Conservation (phyloP, 1,140 invertebrate genomes). For the Rhagoletis pomonella region DNA sequence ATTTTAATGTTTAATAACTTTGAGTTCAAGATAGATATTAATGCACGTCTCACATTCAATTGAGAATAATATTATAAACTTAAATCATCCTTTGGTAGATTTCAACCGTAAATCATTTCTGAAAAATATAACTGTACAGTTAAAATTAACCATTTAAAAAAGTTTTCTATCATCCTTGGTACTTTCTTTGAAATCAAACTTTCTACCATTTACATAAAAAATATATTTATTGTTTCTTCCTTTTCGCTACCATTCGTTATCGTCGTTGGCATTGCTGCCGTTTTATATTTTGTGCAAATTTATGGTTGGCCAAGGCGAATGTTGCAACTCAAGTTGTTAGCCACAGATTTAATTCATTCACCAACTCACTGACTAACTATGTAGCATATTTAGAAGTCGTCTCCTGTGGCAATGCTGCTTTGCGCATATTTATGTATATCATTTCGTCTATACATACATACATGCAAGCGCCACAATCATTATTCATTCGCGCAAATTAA, state of each 20-base stretch:
- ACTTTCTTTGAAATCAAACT: no score
- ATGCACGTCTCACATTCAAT: no score
- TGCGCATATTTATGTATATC: background rate
- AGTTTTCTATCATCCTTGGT: no score
- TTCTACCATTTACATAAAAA: no score
- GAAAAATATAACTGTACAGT: no score
- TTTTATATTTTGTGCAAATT: constrained; percentile 2
- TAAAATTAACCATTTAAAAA: no score
- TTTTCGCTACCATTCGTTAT: background rate
- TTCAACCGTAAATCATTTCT: no score
- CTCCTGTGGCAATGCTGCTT: background rate
- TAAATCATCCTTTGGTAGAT: no score
- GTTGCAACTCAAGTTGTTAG: constrained; percentile 10
- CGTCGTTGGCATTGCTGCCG: background rate
- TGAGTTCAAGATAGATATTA: no score
- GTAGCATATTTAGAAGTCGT: background rate
- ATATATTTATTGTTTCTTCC: background rate
- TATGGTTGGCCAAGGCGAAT: constrained; percentile 1
- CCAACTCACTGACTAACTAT: background rate
- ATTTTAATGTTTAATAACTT: no score
- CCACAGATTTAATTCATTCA: constrained; percentile 20
- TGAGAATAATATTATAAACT: no score
- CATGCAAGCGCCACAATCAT: background rate
- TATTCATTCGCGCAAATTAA: constrained; percentile 24
- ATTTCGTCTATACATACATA: no score